Percentiles rank a stretch among this genome's conserved stretches.
Evolutionary conservation across 2,888 invertebrate genomes (phyloP).

Genomic region (Abrostola triplasia): DNA sequence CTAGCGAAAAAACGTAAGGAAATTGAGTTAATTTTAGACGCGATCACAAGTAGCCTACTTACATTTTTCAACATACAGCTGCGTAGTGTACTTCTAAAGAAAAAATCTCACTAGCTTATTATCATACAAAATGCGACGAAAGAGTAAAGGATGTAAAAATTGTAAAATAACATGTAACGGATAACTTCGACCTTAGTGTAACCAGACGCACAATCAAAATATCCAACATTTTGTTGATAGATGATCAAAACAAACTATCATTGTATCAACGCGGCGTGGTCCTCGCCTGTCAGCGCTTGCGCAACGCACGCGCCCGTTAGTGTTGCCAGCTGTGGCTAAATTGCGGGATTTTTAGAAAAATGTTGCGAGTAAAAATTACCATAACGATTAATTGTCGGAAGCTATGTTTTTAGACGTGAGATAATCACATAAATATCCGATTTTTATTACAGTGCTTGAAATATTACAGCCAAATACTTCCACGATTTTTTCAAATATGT

Average conservation of each 20-base stretch:
- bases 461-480: too few relatives aligned
- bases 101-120: constrained; percentile 15
- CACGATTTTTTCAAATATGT: too few relatives aligned
- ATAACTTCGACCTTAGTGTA: constrained; percentile 17
- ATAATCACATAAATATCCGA: too few relatives aligned
- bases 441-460: too few relatives aligned
- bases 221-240: constrained; percentile 54
- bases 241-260: constrained; percentile 57
- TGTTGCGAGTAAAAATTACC: neutral
- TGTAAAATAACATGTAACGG: constrained; percentile 26
- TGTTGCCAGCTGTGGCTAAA: constrained; percentile 38
- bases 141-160: constrained; percentile 18
- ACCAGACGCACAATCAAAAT: constrained; percentile 56
- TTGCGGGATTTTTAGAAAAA: constrained; percentile 14
- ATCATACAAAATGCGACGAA: constrained; percentile 8
- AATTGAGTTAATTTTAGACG: too few relatives aligned
- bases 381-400: neutral
- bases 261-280: constrained; percentile 50
- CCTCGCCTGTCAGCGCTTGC: constrained; percentile 57
- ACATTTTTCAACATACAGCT: neutral
- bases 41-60: too few relatives aligned
- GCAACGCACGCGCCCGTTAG: constrained; percentile 40
- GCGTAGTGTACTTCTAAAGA: neutral
- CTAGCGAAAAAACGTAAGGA: neutral
- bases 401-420: too few relatives aligned